phyloP scores from a whole-genome alignment of 2,888 invertebrate genomes.

The Alsophila aescularia region DNA sequence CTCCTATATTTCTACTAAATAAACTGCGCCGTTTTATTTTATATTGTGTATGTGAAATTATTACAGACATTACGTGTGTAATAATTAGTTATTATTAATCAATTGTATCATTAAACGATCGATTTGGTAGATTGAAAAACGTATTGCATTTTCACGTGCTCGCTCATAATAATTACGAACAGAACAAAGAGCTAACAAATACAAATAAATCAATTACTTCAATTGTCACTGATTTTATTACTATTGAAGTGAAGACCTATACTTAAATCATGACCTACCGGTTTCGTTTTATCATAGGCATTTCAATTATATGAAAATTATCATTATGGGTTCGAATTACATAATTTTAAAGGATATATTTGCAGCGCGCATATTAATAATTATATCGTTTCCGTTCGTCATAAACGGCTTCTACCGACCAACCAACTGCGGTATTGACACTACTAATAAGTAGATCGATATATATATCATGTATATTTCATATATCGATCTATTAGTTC shows the following conservation, averaged over 20 bases:
- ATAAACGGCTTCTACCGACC: conserved; percentile 12
- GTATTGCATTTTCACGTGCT: conserved; percentile 52
- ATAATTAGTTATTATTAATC: not conserved
- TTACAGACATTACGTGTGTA: too few species aligned
- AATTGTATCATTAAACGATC: conserved; percentile 2
- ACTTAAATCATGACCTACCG: conserved; percentile 29
- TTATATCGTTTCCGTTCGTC: conserved; percentile 25
- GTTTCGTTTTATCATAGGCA: conserved; percentile 38
- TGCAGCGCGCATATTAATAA: conserved; percentile 29
- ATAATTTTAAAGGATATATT: conserved; percentile 38
- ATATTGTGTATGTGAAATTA: too few species aligned
- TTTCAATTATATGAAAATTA: conserved; percentile 32
- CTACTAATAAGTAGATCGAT: not conserved
- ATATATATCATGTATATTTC: too few species aligned
- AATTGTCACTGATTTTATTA: conserved; percentile 54
- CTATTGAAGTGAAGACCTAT: conserved; percentile 49
- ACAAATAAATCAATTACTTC: conserved; percentile 42
- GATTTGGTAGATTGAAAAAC: conserved; percentile 47
- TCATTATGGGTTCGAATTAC: conserved; percentile 31
- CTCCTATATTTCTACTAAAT: too few species aligned
- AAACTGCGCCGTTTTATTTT: too few species aligned
- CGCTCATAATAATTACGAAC: conserved; percentile 51
- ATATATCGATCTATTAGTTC: too few species aligned
- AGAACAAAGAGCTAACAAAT: conserved; percentile 63
- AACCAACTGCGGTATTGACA: conserved; percentile 17